These are phyloP conservation scores for Luehdorfia chinensis DNA, from an alignment of 1,140 invertebrate species.

Conservation along the genomic window DNA sequence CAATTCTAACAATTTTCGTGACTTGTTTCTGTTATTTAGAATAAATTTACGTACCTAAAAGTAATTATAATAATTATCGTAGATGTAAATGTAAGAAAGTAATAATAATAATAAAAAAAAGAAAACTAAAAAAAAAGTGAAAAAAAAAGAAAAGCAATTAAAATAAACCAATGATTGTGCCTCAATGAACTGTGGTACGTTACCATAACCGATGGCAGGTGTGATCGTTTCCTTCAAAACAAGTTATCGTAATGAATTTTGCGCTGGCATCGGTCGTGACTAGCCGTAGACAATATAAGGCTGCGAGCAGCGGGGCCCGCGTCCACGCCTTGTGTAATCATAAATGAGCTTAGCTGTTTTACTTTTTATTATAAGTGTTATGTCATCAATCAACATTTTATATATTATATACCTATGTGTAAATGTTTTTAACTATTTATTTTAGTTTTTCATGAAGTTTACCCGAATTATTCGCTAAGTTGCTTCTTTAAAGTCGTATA, in stretches of 20 bases:
- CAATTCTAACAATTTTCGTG: conserved; percentile 67
- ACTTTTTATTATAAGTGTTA: conserved; percentile 75
- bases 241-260: conserved; percentile 54
- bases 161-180: conserved; percentile 77
- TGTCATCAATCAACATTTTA: conserved; percentile 74
- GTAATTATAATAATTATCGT: conserved; percentile 75
- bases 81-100: conserved; percentile 60
- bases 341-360: conserved; percentile 76
- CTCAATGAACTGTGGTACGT: conserved; percentile 77
- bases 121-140: conserved; percentile 44
- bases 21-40: conserved; percentile 75
- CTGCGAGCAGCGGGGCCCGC: conserved; percentile 47
- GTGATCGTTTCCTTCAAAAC: conserved; percentile 56
- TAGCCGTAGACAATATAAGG: conserved; percentile 54
- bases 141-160: conserved; percentile 68
- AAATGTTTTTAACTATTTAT: conserved; percentile 73
- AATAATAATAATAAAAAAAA: conserved; percentile 43
- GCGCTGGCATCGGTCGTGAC: conserved; percentile 45
- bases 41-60: conserved; percentile 76
- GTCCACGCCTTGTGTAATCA: conserved; percentile 67
- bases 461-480: conserved; percentile 56
- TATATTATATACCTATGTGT: conserved; percentile 62
- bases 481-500: conserved; percentile 38
- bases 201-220: conserved; percentile 71
- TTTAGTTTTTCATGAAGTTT: conserved; percentile 67